phyloP scores from a whole-genome alignment of 2,797 vertebrate genomes.

The Siniperca scherzeri region DNA sequence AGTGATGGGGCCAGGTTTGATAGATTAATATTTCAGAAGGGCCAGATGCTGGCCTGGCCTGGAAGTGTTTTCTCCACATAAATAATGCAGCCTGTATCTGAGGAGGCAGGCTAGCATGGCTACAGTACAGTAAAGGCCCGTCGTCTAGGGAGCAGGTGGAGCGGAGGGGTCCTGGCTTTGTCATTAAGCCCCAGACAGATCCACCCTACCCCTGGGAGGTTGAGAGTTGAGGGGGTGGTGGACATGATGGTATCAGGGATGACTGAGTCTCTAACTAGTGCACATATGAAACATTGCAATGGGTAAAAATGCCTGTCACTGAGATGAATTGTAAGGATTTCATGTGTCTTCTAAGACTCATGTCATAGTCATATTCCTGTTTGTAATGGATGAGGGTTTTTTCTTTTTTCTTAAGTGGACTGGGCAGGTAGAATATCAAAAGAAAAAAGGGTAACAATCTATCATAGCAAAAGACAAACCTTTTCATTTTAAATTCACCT shows the following conservation, averaged over 20 bases:
- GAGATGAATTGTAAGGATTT: conserved; percentile 5
- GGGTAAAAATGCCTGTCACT: conserved; percentile 36
- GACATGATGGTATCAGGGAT: conserved; percentile 20
- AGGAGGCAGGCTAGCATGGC: conserved; percentile 73
- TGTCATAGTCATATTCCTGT: neutral
- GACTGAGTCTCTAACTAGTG: conserved; percentile 39
- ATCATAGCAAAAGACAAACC: conserved; percentile 18
- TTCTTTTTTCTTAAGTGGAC: neutral
- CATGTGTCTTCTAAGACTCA: conserved; percentile 8
- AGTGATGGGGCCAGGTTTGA: conserved; percentile 74
- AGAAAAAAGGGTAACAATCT: conserved; percentile 16
- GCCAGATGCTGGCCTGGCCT: conserved; percentile 86
- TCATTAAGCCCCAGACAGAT: conserved; percentile 72
- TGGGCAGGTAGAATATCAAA: conserved; percentile 48
- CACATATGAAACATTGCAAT: conserved; percentile 42
- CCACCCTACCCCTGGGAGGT: conserved; percentile 51
- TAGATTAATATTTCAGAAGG: conserved; percentile 86
- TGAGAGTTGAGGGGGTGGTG: conserved; percentile 42
- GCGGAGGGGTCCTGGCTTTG: conserved; percentile 59
- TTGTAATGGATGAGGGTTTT: conserved; percentile 42
- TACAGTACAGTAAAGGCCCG: conserved; percentile 61
- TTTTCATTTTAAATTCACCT: conserved; percentile 59
- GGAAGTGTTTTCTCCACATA: conserved; percentile 85
- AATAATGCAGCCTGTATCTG: conserved; percentile 84
- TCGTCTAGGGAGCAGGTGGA: conserved; percentile 72